Evolutionary conservation across 2,113 vertebrate species (phyloP).

Genomic region (Mionectes macconnelli): DNA sequence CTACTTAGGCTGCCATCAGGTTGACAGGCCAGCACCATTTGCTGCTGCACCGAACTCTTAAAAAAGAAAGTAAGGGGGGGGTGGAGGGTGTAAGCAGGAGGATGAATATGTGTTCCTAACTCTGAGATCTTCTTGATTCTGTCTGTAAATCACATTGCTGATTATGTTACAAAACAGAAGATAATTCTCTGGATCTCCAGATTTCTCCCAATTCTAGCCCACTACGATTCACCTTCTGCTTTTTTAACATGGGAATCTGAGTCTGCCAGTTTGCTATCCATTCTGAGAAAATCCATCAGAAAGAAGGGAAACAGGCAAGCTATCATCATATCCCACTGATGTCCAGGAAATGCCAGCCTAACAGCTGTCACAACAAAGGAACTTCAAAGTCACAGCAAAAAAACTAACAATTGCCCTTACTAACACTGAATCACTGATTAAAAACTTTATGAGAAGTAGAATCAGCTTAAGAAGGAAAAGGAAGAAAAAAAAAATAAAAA

Average conservation of each 20-base stretch:
- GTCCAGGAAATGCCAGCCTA: slow-evolving; percentile 71
- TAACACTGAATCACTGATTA: slow-evolving; percentile 49
- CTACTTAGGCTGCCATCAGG: not conserved
- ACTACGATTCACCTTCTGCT: not conserved
- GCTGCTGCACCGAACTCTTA: not conserved
- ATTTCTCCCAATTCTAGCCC: not conserved
- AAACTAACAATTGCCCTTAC: slow-evolving; percentile 52
- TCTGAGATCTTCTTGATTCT: not conserved
- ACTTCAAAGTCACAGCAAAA: slow-evolving; percentile 68
- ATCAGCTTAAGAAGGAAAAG: slow-evolving; percentile 25
- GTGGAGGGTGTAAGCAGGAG: not conserved
- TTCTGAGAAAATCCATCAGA: slow-evolving; percentile 63
- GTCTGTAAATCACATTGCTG: not conserved
- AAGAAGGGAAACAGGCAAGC: slow-evolving; percentile 64
- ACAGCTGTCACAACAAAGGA: slow-evolving; percentile 76
- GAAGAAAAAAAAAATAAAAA: slow-evolving; percentile 12
- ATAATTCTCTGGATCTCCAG: not conserved
- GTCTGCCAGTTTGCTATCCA: slow-evolving; percentile 32
- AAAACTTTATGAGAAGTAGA: slow-evolving; percentile 57
- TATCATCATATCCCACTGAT: slow-evolving; percentile 69
- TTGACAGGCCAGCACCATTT: slow-evolving; percentile 4
- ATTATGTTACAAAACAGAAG: not conserved
- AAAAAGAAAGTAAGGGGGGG: not conserved
- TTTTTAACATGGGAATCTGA: slow-evolving; percentile 32
- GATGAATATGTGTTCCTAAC: not conserved